Conservation (phyloP, 2,797 vertebrate species). For the Bovichtus variegatus region DNA sequence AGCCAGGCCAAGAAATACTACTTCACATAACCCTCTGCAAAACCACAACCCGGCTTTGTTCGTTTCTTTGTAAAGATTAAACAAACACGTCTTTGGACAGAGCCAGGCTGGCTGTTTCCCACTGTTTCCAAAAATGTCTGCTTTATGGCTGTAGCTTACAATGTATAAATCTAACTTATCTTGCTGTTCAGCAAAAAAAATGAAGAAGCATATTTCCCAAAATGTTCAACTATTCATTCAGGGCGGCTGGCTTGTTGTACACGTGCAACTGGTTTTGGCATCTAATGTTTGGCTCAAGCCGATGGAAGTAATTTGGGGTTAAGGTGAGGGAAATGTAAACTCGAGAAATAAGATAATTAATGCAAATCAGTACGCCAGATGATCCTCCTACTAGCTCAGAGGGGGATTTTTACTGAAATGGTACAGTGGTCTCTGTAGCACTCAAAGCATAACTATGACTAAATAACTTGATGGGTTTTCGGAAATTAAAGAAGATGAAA, state of each 20-base stretch:
- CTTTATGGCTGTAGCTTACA: background rate
- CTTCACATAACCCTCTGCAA: background rate
- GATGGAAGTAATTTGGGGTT: background rate
- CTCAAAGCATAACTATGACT: slow-evolving; percentile 44
- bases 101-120: background rate
- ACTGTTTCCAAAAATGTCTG: too few species aligned
- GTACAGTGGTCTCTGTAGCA: slow-evolving; percentile 5
- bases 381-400: background rate
- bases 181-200: background rate
- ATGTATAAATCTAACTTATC: background rate
- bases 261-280: background rate
- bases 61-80: background rate
- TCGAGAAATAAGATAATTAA: slow-evolving; percentile 3
- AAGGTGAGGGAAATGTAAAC: background rate
- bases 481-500: slow-evolving; percentile 63
- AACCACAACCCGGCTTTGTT: background rate
- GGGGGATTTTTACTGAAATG: slow-evolving; percentile 7
- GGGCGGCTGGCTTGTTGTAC: background rate
- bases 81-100: background rate
- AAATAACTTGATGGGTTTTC: slow-evolving; percentile 49
- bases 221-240: background rate
- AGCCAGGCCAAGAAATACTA: background rate
- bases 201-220: background rate
- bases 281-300: background rate
- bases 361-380: background rate